Percentiles rank a stretch among this genome's conserved stretches.
Evolutionary conservation across 2,797 vertebrate species (phyloP).

Genomic region (Xiphophorus birchmanni): DNA sequence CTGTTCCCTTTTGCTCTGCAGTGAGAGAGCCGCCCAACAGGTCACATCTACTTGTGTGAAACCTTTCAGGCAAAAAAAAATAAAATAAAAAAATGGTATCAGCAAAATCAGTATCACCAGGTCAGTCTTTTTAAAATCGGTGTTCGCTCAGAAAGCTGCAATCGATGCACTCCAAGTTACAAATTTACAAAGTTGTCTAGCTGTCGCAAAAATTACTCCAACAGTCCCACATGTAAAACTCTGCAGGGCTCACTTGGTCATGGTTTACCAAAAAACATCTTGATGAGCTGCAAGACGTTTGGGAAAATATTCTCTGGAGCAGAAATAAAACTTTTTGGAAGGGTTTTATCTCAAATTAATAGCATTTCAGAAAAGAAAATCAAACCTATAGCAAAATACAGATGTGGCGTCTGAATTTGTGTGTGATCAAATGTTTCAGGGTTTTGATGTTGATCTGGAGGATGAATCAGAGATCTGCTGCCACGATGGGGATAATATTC

Average conservation of each 20-base stretch:
- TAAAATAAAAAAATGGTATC: rapidly evolving
- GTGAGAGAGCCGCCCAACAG: background rate
- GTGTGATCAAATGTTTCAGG: background rate
- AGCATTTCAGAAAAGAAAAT: background rate
- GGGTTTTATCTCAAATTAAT: background rate
- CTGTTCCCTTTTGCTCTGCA: background rate
- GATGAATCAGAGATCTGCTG: background rate
- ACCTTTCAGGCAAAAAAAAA: background rate
- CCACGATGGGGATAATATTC: background rate
- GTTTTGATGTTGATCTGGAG: background rate
- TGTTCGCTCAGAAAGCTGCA: background rate
- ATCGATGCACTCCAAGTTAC: no score
- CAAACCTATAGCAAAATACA: background rate
- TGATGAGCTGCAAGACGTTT: background rate
- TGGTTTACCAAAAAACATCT: background rate
- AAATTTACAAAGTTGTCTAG: background rate
- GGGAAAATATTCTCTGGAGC: background rate
- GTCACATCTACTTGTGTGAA: background rate
- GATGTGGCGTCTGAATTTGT: background rate
- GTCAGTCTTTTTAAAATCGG: background rate
- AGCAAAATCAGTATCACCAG: background rate
- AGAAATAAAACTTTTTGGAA: background rate
- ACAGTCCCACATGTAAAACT: background rate
- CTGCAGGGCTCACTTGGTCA: background rate
- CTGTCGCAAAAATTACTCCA: background rate